These are phyloP conservation scores for Panonychus citri DNA, from an alignment of 1,140 invertebrate genomes.

Conservation along the genomic window DNA sequence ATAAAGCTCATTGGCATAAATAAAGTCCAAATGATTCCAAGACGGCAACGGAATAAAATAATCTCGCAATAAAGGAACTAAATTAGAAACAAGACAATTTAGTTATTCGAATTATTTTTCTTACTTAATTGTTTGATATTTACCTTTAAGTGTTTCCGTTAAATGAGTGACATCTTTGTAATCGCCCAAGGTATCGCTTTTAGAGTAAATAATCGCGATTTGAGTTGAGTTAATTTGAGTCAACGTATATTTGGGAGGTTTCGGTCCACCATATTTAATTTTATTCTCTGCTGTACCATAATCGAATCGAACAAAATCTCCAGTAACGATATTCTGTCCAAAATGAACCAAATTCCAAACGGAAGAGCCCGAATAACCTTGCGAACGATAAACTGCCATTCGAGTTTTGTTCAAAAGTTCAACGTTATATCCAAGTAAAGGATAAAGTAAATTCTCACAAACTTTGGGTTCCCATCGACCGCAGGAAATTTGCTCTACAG, in stretches of 20 bases:
- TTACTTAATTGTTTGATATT: background rate
- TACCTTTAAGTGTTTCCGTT: background rate
- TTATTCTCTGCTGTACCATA: background rate
- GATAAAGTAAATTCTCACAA: background rate
- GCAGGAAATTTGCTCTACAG: too few relatives aligned
- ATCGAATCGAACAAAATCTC: background rate
- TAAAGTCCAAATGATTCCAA: conserved; percentile 7
- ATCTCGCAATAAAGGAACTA: background rate
- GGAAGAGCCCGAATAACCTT: conserved; percentile 59
- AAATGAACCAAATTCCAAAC: conserved; percentile 42
- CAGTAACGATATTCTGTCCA: conserved; percentile 20
- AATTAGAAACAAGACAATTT: background rate
- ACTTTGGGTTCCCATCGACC: too few relatives aligned
- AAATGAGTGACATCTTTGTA: background rate
- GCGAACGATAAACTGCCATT: conserved; percentile 43
- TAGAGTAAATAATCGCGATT: conserved; percentile 1
- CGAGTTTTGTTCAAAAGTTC: conserved; percentile 29
- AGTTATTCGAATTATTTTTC: background rate
- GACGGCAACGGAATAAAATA: background rate
- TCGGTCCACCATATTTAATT: background rate
- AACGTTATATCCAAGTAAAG: conserved; percentile 20
- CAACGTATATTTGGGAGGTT: conserved; percentile 2
- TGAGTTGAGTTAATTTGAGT: background rate
- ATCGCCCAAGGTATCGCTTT: background rate
- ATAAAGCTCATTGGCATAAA: background rate